Base-by-base conservation (phyloP, 2,888 invertebrate genomes). In the Hydroisotoma schaefferi region DNA sequence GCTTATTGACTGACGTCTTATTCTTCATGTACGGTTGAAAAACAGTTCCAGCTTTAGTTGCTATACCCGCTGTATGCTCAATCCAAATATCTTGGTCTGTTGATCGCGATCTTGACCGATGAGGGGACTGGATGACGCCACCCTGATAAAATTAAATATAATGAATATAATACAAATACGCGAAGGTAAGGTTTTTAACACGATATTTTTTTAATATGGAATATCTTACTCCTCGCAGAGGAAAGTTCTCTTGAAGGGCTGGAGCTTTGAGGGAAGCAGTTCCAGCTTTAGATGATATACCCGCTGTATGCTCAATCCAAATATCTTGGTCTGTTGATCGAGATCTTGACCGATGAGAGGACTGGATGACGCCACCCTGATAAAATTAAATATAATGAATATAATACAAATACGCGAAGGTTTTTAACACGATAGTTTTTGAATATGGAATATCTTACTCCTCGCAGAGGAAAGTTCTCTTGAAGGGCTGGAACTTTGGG, bases 201-300 rank as follows among this genome's bases (percentile, higher is more conserved):
- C n/a, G n/a, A n/a, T n/a, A n/a, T n/a, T n/a, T n/a, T n/a, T n/a
- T n/a, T n/a, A n/a, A n/a, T n/a, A n/a, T n/a, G n/a, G n/a, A n/a
- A n/a, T n/a, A n/a, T n/a, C n/a, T n/a, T n/a, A n/a, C n/a, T n/a
- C n/a, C n/a, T n/a, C n/a, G n/a, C n/a, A n/a, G n/a, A n/a, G n/a
- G n/a, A n/a, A n/a, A n/a, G n/a, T n/a, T n/a, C n/a, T n/a, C n/a
- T n/a, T n/a, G n/a, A n/a, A n/a, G n/a, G n/a, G n/a, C n/a, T n/a
- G n/a, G n/a, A n/a, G n/a, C n/a, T n/a, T n/a, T n/a, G n/a, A n/a
- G 94, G 76, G 92, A 79, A 1, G 95, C 87, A 0, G 94, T 95
- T n/a, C 88, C 90, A 69, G 90, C 80, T 37, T 74, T 74, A 49
- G 75, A 75, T 0, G 88, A 80, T 74, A 86, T 84, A 38, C 70